A percentile compares a stretch with the other conserved stretches of the same genome.
phyloP scores from a whole-genome alignment of 2,888 invertebrate species.

The Dermolepida albohirtum region DNA sequence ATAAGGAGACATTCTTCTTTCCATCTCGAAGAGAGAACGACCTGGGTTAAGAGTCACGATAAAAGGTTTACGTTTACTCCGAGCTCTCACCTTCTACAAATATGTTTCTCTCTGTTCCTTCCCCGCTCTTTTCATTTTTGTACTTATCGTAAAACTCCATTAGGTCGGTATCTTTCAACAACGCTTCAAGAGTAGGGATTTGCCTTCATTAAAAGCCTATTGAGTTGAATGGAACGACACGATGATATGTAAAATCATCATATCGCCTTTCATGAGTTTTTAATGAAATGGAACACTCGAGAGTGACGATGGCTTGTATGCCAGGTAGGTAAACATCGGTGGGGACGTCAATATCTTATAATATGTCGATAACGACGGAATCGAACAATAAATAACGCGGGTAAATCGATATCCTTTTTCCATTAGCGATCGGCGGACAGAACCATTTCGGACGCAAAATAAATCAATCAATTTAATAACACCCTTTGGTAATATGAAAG shows the following conservation, averaged over 20 bases:
- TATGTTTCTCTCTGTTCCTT: no score
- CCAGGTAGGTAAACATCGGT: conserved; percentile 1
- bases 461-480: conserved; percentile 7
- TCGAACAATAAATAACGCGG: conserved; percentile 27
- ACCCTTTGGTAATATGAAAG: not conserved
- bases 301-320: not conserved
- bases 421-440: conserved; percentile 13
- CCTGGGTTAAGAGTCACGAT: conserved; percentile 17
- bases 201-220: conserved; percentile 29
- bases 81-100: conserved; percentile 1
- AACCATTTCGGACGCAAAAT: conserved; percentile 6
- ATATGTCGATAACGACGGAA: conserved; percentile 11
- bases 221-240: conserved; percentile 15
- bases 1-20: conserved; percentile 9
- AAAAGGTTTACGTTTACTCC: conserved; percentile 27
- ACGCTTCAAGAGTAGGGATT: conserved; percentile 15
- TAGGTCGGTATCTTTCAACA: conserved; percentile 30
- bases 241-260: conserved; percentile 36
- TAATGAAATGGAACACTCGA: conserved; percentile 21
- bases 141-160: conserved; percentile 33
- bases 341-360: not conserved
- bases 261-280: conserved; percentile 33
- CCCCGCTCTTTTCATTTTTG: no score
- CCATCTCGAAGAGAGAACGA: not conserved
- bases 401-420: conserved; percentile 28